These are phyloP conservation scores for Noturus placidus DNA, from an alignment of 2,113 vertebrate species.

Conservation along the genomic window DNA sequence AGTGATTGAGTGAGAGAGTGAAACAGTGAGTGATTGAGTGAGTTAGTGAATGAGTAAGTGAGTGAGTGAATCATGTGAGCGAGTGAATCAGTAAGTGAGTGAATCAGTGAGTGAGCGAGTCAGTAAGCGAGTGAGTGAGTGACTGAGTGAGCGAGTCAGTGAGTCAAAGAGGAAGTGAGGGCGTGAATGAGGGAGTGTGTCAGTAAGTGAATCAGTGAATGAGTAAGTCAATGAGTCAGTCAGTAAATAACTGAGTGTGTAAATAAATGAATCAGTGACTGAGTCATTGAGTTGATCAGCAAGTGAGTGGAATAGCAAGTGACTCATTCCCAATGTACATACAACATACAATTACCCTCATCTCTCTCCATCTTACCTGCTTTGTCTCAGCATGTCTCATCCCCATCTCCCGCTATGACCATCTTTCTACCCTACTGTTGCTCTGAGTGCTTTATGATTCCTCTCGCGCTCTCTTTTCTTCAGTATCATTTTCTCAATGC, in stretches of 20 bases:
- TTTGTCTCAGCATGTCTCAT: constrained; percentile 11
- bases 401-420: neutral
- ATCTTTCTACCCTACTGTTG: neutral
- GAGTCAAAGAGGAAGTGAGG: too few species aligned
- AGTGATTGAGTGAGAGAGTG: neutral
- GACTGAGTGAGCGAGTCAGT: neutral
- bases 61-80: neutral
- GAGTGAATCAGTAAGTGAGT: neutral
- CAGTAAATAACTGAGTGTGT: neutral
- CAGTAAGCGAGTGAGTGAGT: neutral
- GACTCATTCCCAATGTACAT: neutral
- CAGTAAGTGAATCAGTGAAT: too few species aligned
- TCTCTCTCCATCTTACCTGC: neutral
- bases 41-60: neutral
- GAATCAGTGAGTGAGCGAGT: neutral
- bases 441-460: neutral
- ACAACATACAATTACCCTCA: neutral
- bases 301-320: neutral
- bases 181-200: too few species aligned
- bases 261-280: neutral
- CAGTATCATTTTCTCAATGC: neutral
- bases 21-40: neutral
- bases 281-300: neutral
- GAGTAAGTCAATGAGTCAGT: neutral
- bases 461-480: neutral